Conservation (phyloP, 2,113 vertebrate species). For the Perca schrenkii region DNA sequence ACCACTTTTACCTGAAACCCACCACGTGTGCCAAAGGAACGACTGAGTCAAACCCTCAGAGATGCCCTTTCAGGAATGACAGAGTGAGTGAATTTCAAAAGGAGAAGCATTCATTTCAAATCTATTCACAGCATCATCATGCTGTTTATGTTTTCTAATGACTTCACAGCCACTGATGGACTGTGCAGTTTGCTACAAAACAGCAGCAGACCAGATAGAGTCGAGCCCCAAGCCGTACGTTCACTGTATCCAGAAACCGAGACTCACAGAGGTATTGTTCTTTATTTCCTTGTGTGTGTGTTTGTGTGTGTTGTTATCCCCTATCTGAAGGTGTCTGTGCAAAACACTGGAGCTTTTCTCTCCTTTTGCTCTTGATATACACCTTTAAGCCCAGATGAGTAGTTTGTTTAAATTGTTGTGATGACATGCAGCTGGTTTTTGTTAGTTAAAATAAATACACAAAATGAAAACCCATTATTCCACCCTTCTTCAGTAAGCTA, state of each 20-base stretch:
- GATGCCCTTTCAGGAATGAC: conserved; percentile 79
- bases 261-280: conserved; percentile 75
- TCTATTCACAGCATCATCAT: not conserved
- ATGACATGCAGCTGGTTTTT: not conserved
- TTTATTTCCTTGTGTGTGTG: not conserved
- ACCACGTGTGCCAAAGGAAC: conserved; percentile 78
- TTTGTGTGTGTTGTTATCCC: not conserved
- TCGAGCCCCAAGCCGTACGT: conserved; percentile 73
- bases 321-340: not conserved
- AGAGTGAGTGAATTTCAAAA: conserved; percentile 66
- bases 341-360: not conserved
- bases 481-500: not conserved
- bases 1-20: conserved; percentile 80
- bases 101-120: not conserved
- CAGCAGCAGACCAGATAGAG: conserved; percentile 44
- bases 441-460: not conserved
- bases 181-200: conserved; percentile 84
- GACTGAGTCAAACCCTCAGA: not conserved
- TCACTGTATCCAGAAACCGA: conserved; percentile 81
- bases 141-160: not conserved
- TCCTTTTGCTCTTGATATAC: not conserved
- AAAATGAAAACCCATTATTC: not conserved
- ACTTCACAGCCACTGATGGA: conserved; percentile 82
- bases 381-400: too few relatives aligned
- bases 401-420: not conserved